Percentiles rank a stretch among this genome's conserved stretches.
phyloP scores from a whole-genome alignment of 1,140 invertebrate species.

The Drosophila oshimai region DNA sequence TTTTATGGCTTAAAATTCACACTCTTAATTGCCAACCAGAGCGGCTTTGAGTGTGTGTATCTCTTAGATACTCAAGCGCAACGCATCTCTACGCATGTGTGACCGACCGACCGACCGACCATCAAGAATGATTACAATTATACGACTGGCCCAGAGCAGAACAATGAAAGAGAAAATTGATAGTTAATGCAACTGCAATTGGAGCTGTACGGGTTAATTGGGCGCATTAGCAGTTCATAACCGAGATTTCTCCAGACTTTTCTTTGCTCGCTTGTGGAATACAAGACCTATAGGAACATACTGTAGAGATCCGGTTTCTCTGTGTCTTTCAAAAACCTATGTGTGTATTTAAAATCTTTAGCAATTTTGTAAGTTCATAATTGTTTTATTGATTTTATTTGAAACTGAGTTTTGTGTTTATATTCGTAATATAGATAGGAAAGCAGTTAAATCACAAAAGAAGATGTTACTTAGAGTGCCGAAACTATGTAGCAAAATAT shows the following conservation, averaged over 20 bases:
- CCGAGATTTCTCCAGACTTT: slow-evolving; percentile 38
- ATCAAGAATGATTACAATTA: slow-evolving; percentile 62
- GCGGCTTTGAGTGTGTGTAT: slow-evolving; percentile 12
- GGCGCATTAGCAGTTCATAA: slow-evolving; percentile 69
- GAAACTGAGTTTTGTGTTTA: no score
- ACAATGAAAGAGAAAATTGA: slow-evolving; percentile 80
- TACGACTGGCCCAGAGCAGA: slow-evolving; percentile 34
- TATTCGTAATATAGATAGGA: no score
- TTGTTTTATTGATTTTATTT: no score
- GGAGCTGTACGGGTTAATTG: slow-evolving; percentile 64
- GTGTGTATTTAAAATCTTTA: no score
- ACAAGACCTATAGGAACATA: not conserved
- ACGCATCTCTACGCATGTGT: slow-evolving; percentile 65
- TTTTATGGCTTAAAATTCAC: slow-evolving; percentile 71
- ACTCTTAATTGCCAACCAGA: slow-evolving; percentile 64
- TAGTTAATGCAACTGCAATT: slow-evolving; percentile 64
- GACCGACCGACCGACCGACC: slow-evolving; percentile 13
- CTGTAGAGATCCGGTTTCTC: slow-evolving; percentile 7
- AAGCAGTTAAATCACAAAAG: no score
- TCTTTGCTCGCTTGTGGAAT: not conserved
- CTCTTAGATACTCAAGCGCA: slow-evolving; percentile 54
- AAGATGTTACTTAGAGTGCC: no score
- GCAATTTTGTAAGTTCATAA: no score
- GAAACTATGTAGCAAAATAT: no score
- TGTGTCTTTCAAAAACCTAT: not conserved